These are phyloP conservation scores for Poeciliopsis retropinna DNA, from an alignment of 2,113 vertebrate species.

Conservation along the genomic window DNA sequence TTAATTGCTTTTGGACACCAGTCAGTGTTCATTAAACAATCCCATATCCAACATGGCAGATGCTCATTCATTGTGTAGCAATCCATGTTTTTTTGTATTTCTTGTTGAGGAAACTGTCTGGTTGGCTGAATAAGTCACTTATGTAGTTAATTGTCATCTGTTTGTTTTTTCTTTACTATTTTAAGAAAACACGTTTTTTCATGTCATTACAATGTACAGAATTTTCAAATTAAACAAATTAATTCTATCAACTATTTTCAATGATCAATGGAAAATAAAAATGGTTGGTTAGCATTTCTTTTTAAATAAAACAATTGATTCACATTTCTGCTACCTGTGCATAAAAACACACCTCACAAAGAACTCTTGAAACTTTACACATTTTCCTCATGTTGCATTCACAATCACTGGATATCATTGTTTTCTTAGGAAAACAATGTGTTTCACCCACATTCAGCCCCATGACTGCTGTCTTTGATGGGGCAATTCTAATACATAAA, in stretches of 20 bases:
- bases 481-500: no score
- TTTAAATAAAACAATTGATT: neutral
- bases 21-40: constrained; percentile 66
- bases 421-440: no score
- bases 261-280: no score
- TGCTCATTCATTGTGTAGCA: constrained; percentile 50
- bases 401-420: no score
- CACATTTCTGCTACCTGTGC: neutral
- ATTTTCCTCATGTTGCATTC: no score
- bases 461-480: no score
- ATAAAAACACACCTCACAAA: neutral
- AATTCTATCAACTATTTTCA: no score
- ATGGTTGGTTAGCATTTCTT: neutral
- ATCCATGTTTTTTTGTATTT: constrained; percentile 2
- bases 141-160: constrained; percentile 25
- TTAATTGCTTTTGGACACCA: constrained; percentile 74
- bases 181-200: neutral
- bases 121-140: constrained; percentile 7
- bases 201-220: neutral
- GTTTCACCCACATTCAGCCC: no score
- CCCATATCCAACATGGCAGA: constrained; percentile 52
- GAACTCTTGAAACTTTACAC: no score
- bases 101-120: neutral
- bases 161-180: neutral
- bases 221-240: neutral